Conservation (phyloP, 2,113 vertebrate species). For the Abramis brama region DNA sequence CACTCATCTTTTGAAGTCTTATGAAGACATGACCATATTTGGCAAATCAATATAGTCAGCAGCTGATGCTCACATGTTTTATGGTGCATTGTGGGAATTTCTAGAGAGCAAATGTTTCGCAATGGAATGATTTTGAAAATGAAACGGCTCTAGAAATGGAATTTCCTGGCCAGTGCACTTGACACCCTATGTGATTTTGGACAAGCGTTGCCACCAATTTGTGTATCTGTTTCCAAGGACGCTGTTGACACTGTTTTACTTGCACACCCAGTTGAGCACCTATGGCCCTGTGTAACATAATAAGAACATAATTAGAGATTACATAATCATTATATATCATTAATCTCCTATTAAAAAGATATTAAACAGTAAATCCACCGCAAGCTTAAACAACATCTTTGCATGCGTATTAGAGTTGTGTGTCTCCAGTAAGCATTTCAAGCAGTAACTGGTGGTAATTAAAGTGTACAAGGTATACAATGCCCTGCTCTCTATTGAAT, state of each 20-base stretch:
- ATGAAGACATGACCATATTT: not conserved
- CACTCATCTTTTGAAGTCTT: not conserved
- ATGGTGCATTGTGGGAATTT: slow-evolving; percentile 8
- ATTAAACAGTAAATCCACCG: not conserved
- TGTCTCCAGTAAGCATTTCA: slow-evolving; percentile 17
- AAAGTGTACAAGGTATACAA: slow-evolving; percentile 34
- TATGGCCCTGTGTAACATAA: not conserved
- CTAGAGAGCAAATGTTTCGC: not conserved
- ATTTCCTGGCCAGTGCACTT: not conserved
- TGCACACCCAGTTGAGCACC: not conserved
- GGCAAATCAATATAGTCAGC: not conserved
- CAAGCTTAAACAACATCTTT: not conserved
- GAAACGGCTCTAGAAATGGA: not conserved
- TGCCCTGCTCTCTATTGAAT: slow-evolving; percentile 40
- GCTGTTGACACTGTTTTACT: not conserved
- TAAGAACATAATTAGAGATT: slow-evolving; percentile 7
- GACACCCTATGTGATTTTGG: not conserved
- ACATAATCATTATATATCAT: slow-evolving; percentile 22
- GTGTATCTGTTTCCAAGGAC: not conserved
- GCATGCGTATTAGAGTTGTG: not conserved
- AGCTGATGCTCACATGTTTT: not conserved
- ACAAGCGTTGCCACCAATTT: not conserved
- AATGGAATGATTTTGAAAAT: not conserved
- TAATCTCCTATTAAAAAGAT: slow-evolving; percentile 19
- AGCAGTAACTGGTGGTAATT: slow-evolving; percentile 30